Percentiles rank a stretch among this genome's conserved stretches.
phyloP scores from a whole-genome alignment of 2,113 vertebrate species.

The Acanthochromis polyacanthus region DNA sequence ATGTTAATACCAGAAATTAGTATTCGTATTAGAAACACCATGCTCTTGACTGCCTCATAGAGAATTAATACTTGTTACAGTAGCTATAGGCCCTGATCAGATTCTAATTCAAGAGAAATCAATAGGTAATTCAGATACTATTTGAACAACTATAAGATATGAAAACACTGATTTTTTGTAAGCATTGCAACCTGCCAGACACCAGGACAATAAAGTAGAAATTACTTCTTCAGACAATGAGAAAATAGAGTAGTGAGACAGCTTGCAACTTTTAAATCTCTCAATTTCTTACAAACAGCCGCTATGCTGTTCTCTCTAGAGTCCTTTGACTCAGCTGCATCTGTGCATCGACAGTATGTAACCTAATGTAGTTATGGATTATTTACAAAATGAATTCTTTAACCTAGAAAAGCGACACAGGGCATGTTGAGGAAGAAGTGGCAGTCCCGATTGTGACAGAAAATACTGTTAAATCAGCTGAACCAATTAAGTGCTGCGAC shows the following conservation, averaged over 20 bases:
- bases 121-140: conserved; percentile 24
- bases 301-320: neutral
- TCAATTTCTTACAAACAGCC: neutral
- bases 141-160: neutral
- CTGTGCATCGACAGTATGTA: neutral
- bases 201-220: neutral
- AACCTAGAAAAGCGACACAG: neutral
- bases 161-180: neutral
- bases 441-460: conserved; percentile 20
- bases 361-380: neutral
- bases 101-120: conserved; percentile 16
- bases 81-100: conserved; percentile 17
- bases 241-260: neutral
- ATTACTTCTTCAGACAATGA: neutral
- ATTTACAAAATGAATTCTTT: conserved; percentile 12
- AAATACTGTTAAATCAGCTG: conserved; percentile 14
- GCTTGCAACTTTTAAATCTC: neutral
- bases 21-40: neutral
- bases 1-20: neutral
- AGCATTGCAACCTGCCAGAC: neutral
- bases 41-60: conserved; percentile 10
- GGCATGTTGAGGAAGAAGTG: neutral
- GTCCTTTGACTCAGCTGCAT: neutral
- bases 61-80: conserved; percentile 8
- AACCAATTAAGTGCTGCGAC: conserved; percentile 39